phyloP scores from a whole-genome alignment of 2,797 vertebrate species.

The Gadopsis bispinosus region DNA sequence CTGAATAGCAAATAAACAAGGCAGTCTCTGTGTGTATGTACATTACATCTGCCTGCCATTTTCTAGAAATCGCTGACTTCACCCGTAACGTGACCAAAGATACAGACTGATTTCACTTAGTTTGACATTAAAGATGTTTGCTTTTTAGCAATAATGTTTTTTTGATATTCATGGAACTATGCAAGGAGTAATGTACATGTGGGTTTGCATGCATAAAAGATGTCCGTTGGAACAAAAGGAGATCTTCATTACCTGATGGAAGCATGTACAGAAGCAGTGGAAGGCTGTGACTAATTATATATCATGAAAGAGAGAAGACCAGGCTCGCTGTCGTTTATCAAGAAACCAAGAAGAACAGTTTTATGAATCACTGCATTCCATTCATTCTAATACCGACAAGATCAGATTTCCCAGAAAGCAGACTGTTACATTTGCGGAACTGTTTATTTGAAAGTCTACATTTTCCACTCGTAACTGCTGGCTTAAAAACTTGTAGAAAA shows the following conservation, averaged over 20 bases:
- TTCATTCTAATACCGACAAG: slow-evolving; percentile 4
- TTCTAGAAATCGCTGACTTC: slow-evolving; percentile 4
- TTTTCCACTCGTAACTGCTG: too few relatives aligned
- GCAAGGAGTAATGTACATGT: neutral
- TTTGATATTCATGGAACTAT: neutral
- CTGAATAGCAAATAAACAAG: slow-evolving; percentile 19
- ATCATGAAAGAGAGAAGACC: neutral
- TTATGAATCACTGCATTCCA: slow-evolving; percentile 11
- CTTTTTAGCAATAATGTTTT: neutral
- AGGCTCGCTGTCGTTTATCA: slow-evolving; percentile 1
- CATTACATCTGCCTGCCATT: neutral
- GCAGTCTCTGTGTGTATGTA: neutral
- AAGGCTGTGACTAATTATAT: slow-evolving; percentile 5
- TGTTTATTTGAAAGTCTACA: neutral
- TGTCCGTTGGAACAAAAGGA: neutral
- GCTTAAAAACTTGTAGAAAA: too few relatives aligned
- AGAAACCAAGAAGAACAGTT: neutral
- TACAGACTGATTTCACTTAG: slow-evolving; percentile 2
- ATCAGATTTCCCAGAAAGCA: slow-evolving; percentile 6
- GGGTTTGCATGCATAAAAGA: neutral
- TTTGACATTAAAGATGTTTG: neutral
- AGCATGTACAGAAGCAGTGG: neutral
- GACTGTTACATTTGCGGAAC: neutral
- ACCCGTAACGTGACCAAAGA: slow-evolving; percentile 11
- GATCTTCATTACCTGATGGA: neutral